These are phyloP conservation scores for Plotosus lineatus DNA, from an alignment of 2,113 vertebrate genomes.

Conservation along the genomic window DNA sequence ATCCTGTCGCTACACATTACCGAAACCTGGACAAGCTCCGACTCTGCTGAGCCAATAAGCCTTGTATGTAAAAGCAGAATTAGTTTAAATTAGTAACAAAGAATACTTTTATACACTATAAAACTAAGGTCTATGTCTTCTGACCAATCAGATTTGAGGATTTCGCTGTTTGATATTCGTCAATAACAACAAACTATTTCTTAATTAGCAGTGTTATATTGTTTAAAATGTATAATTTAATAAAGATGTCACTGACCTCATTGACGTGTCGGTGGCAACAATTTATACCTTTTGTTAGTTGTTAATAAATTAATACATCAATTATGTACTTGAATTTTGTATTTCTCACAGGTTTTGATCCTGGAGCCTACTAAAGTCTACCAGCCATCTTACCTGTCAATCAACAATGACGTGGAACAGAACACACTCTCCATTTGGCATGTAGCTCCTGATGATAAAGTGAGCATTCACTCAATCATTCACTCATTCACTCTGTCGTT, in stretches of 20 bases:
- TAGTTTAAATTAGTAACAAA: too few species aligned
- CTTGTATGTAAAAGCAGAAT: too few species aligned
- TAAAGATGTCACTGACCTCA: too few species aligned
- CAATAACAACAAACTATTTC: not conserved
- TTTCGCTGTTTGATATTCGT: not conserved
- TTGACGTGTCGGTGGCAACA: not conserved
- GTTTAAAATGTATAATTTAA: not conserved
- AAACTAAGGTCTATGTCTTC: not conserved
- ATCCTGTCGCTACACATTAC: too few species aligned
- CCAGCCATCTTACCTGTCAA: slow-evolving; percentile 93
- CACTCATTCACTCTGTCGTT: not conserved
- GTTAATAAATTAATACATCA: not conserved
- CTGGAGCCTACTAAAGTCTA: slow-evolving; percentile 97
- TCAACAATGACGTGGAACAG: slow-evolving; percentile 94
- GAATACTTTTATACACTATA: too few species aligned
- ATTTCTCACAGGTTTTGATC: slow-evolving; percentile 85
- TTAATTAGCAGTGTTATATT: not conserved
- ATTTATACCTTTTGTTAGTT: not conserved
- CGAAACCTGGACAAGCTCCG: too few species aligned
- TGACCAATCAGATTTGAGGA: not conserved
- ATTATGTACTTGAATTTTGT: slow-evolving; percentile 1
- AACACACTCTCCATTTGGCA: slow-evolving; percentile 97
- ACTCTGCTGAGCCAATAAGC: too few species aligned
- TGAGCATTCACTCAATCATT: slow-evolving; percentile 53
- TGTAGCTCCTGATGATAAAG: slow-evolving; percentile 92